Base-by-base conservation (phyloP, 2,113 vertebrate genomes). In the Clarias gariepinus region DNA sequence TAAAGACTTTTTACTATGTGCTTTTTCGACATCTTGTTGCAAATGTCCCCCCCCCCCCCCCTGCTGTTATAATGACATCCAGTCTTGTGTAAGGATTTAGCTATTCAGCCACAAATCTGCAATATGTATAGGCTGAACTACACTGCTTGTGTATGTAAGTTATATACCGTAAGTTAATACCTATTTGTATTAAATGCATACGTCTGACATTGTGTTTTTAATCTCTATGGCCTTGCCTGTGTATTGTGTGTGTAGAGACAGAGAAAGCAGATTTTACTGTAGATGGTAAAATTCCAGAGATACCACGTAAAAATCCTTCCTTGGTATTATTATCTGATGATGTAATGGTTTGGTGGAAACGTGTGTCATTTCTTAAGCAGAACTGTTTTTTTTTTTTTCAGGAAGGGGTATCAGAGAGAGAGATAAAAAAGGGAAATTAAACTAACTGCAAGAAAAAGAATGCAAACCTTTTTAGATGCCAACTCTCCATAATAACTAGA, bases 251-350 rank as follows among this genome's bases (percentile, higher is more conserved):
- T 74, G 41, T 25, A 52, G 19, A 76, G 4, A n/a, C 10, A 52
- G 23, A 74, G 47, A 2, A 52, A 47, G 73, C 52, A 4, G 23
- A n/a, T 41, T 52, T 76, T 76, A 53, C 25, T 53, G 47, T 77
- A 77, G 25, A 77, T 77, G 74, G 74, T 53, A 53, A 77, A 53
- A 13, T 74, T 74, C 71, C 71, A 47, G 71, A 47, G 71, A 74
- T 52, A 74, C 36, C 41, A 73, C 19, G 21, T 47, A 47, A 13
- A 74, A 52, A 74, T 25, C 21, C 21, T 47, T 8, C 47, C 36
- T 25, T 76, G 23, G 12, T 76, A 76, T 76, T 76, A 53, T 76
- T 76, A 76, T 76, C 23, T 16, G 73, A 16, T 76, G 73, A 76
- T 15, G 41, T 76, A 53, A 76, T 53, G 73, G 41, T 76, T 52